Percentiles rank a stretch among this genome's conserved stretches.
phyloP scores from a whole-genome alignment of 2,113 vertebrate genomes.

The Mus spicilegus region DNA sequence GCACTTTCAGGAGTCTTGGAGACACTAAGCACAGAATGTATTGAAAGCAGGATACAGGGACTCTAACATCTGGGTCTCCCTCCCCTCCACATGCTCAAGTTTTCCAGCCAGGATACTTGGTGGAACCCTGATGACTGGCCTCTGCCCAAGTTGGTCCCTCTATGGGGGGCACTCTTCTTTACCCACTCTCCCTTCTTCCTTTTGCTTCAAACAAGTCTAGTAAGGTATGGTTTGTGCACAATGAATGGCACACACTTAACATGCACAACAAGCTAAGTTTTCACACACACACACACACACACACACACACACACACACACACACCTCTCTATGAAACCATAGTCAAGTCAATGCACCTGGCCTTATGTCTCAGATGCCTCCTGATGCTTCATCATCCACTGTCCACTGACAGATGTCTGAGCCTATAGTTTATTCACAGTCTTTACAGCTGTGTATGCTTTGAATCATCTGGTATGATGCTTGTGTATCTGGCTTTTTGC shows the following conservation, averaged over 20 bases:
- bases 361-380: neutral
- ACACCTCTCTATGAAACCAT: neutral
- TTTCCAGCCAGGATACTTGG: neutral
- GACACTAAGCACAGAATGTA: no score
- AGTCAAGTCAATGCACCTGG: neutral
- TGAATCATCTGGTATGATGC: neutral
- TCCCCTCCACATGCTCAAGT: neutral
- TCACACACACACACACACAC: neutral
- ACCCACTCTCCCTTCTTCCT: neutral
- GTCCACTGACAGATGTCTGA: neutral
- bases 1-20: neutral
- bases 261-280: neutral
- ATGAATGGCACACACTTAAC: neutral
- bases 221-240: neutral
- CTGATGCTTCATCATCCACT: neutral
- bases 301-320: neutral
- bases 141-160: neutral
- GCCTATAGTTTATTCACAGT: neutral
- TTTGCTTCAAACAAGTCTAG: neutral
- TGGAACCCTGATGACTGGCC: neutral
- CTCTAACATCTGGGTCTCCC: neutral
- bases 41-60: neutral
- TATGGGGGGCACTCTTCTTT: neutral
- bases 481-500: neutral
- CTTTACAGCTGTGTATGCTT: neutral